Base-by-base conservation (phyloP, 2,113 vertebrate species). In the Podiceps cristatus region DNA sequence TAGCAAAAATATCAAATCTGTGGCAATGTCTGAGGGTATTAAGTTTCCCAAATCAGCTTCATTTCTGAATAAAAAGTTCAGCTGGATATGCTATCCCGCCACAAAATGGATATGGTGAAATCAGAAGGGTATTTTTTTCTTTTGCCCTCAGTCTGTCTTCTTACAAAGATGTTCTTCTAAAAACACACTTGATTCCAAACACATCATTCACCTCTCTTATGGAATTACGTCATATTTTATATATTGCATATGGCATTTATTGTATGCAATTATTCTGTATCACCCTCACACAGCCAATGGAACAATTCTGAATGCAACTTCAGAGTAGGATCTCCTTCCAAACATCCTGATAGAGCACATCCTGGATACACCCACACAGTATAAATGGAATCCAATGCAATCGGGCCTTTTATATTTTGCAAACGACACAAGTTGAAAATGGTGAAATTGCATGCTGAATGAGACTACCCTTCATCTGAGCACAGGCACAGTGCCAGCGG, bases 321-420 rank as follows among this genome's bases (percentile, higher is more conserved):
- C 88, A 89, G 95, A 94, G 77, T 23, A 63, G 3, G 47, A 91
- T 68, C 91, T 95, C 93, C 90, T 91, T 93, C 87, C 94, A 96
- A 97, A 96, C 96, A 96, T 94, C 93, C 96, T 94, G 91, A 94
- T 44, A 79, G 66, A 90, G 95, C 78, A 94, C 85, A 96, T 96
- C 94, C 93, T 95, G 95, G 88, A 91, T 88, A 96, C 93, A 92
- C 94, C 94, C 91, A 95, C 94, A 77, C 76, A 44, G 62, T n/a
- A 71, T 45, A 96, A 97, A 75, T 88, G 86, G 91, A 95, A 96
- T 85, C 94, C 86, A 95, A 2, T 58, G 91, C 91, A 96, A 91
- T 71, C 73, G 3, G 0, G 86, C 69, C 84, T 91, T 95, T 92
- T 78, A 27, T 80, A 92, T 83, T 83, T 95, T 87, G 73, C 95